Evolutionary conservation across 2,888 invertebrate species (phyloP).

Genomic region (Acanthococcus lagerstroemiae): DNA sequence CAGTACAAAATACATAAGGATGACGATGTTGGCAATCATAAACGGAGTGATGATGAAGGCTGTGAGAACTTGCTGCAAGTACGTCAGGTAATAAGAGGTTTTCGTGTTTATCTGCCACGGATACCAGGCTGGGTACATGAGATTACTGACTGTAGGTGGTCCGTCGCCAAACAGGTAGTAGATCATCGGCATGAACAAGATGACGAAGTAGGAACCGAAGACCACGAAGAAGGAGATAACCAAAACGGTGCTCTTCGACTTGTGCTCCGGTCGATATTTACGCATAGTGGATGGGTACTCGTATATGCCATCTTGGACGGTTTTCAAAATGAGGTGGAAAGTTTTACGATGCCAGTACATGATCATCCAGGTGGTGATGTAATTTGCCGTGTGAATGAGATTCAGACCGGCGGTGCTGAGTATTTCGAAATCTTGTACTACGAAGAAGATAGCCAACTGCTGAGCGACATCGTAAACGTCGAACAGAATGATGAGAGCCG

Average conservation of each 20-base stretch:
- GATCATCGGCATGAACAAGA: constrained; percentile 1
- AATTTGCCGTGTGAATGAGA: not conserved
- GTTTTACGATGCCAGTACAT: not conserved
- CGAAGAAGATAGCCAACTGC: not conserved
- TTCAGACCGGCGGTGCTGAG: not conserved
- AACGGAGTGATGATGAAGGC: not conserved
- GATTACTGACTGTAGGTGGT: not conserved
- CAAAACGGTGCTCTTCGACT: not conserved
- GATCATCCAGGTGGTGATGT: constrained; percentile 6
- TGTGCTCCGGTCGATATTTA: not conserved
- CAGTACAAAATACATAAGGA: constrained; percentile 11
- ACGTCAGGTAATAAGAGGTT: not conserved
- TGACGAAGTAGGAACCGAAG: not conserved
- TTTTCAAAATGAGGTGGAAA: not conserved
- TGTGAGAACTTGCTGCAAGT: not conserved
- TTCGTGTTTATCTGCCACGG: constrained; percentile 3
- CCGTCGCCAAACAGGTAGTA: not conserved
- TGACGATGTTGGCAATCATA: constrained; percentile 3
- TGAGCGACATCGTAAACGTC: not conserved
- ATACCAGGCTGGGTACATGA: constrained; percentile 11
- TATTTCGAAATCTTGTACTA: not conserved
- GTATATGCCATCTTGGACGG: not conserved
- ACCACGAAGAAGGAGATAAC: not conserved
- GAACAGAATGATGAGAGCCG: not conserved
- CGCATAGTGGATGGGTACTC: not conserved